Conservation (phyloP, 1,140 invertebrate species). For the Papilio helenus region DNA sequence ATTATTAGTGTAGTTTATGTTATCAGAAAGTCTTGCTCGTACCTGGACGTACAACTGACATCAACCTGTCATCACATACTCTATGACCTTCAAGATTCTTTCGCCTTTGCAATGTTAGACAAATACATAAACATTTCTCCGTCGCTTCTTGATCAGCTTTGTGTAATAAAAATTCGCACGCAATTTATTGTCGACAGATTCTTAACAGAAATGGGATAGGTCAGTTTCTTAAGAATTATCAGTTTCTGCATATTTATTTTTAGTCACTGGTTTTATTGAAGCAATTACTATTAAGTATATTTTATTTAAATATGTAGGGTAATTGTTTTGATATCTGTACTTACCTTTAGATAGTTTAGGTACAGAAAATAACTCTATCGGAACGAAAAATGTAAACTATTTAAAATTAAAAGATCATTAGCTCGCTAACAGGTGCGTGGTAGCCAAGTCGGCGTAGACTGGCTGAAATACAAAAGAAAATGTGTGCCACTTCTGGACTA, state of each 20-base stretch:
- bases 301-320: background rate
- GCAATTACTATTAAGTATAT: too few relatives aligned
- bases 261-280: too few relatives aligned
- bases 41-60: background rate
- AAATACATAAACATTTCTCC: constrained; percentile 1
- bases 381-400: background rate
- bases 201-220: constrained; percentile 5
- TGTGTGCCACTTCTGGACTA: background rate
- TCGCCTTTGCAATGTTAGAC: background rate
- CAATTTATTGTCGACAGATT: background rate
- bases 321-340: background rate
- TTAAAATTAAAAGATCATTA: background rate
- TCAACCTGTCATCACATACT: background rate
- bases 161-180: background rate
- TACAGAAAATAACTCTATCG: too few relatives aligned
- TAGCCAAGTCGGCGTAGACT: background rate
- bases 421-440: background rate
- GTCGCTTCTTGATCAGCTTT: background rate
- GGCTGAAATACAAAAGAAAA: constrained; percentile 2
- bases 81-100: background rate
- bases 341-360: too few relatives aligned
- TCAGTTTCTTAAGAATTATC: background rate
- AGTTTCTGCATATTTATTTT: background rate
- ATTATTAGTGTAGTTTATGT: constrained; percentile 9
- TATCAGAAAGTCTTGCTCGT: background rate